These are phyloP conservation scores for Chironomus riparius DNA, from an alignment of 2,888 invertebrate species.

Conservation along the genomic window DNA sequence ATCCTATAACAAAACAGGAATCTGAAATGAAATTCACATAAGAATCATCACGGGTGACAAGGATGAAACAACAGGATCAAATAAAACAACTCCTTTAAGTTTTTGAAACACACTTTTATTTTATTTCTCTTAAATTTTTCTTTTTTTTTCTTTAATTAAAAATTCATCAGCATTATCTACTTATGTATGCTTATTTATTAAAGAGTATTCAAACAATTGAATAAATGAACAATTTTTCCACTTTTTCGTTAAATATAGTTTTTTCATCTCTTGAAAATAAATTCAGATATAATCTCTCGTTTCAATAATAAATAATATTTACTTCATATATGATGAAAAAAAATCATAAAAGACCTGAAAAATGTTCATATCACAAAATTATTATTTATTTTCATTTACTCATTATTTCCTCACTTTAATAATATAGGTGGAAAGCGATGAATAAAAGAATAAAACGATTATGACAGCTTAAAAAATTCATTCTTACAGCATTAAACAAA, in stretches of 20 bases:
- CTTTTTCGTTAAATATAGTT: background rate
- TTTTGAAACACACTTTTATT: background rate
- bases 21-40: too few species aligned
- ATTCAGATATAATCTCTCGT: background rate
- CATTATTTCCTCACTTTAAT: too few species aligned
- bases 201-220: background rate
- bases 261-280: background rate
- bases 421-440: too few species aligned
- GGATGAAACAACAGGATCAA: too few species aligned
- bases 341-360: background rate
- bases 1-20: too few species aligned
- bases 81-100: background rate
- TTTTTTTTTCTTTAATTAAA: background rate
- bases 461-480: too few species aligned
- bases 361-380: background rate
- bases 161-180: background rate
- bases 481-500: too few species aligned
- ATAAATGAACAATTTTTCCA: background rate
- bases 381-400: background rate
- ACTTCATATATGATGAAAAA: background rate
- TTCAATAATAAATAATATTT: background rate
- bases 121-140: background rate
- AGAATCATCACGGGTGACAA: too few species aligned
- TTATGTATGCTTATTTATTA: background rate
- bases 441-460: too few species aligned